Conservation (phyloP, 1,140 invertebrate genomes). For the Bombus impatiens region DNA sequence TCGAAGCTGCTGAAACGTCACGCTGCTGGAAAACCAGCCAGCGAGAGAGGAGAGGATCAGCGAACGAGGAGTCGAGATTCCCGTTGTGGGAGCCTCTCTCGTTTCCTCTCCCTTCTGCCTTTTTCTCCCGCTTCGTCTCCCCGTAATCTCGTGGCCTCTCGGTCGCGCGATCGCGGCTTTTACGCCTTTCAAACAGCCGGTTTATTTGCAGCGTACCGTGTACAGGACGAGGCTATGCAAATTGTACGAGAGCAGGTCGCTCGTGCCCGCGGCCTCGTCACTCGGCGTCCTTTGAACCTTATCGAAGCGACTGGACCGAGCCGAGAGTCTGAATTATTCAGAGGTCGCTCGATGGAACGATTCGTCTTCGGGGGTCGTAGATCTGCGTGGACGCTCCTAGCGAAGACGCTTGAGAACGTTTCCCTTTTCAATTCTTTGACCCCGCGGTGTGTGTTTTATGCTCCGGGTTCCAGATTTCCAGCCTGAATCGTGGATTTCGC, state of each 20-base stretch:
- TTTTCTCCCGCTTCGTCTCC: not conserved
- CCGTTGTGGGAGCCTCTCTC: conserved; percentile 29
- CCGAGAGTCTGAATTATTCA: conserved; percentile 56
- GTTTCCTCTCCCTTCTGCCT: not conserved
- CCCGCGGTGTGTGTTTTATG: too few species aligned
- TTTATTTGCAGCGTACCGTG: conserved; percentile 27
- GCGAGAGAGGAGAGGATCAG: conserved; percentile 5
- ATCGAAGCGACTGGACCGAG: conserved; percentile 51
- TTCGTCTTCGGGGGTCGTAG: not conserved
- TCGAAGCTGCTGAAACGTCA: not conserved
- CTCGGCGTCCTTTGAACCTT: conserved; percentile 53
- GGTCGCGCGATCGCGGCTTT: conserved; percentile 9
- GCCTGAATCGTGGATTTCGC: not conserved
- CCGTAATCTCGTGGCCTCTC: conserved; percentile 11
- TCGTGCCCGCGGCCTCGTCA: conserved; percentile 14
- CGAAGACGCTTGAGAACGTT: not conserved
- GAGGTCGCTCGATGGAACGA: conserved; percentile 19
- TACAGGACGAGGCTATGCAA: conserved; percentile 27
- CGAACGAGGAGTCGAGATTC: conserved; percentile 26
- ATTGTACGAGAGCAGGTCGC: conserved; percentile 19
- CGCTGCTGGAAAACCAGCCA: not conserved
- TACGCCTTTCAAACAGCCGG: conserved; percentile 28
- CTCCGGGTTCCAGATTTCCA: not conserved
- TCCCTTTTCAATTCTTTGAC: too few species aligned
- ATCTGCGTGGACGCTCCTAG: not conserved